Percentiles rank a stretch among this genome's conserved stretches.
Conservation (phyloP, 1,140 invertebrate species). For the Epicauta chinensis region DNA sequence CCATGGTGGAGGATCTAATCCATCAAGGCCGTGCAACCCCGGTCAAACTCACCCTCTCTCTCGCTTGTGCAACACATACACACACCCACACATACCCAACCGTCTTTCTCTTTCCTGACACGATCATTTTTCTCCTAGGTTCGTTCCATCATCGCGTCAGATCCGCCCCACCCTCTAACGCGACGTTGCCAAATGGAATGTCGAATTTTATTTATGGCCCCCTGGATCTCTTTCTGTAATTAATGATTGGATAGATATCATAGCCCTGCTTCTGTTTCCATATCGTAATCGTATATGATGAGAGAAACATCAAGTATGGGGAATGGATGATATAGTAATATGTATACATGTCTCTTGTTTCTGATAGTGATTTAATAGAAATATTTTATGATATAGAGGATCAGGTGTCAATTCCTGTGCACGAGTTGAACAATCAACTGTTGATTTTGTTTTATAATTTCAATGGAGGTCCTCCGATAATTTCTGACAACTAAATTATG, state of each 20-base stretch:
- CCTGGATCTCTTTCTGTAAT: conserved; percentile 43
- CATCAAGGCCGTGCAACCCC: conserved; percentile 41
- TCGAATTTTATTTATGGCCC: conserved; percentile 46
- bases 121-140: conserved; percentile 45
- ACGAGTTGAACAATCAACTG: no score
- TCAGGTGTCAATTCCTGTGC: no score
- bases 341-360: no score
- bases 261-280: conserved; percentile 30
- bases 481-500: no score
- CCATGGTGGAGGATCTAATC: conserved; percentile 33
- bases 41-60: conserved; percentile 30
- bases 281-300: conserved; percentile 28
- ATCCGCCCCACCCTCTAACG: conserved; percentile 37
- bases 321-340: no score
- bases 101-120: conserved; percentile 35
- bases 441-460: no score
- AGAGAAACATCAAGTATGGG: not conserved
- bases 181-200: conserved; percentile 45
- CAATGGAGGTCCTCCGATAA: no score
- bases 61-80: no score
- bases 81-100: conserved; percentile 19
- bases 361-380: no score
- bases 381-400: no score
- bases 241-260: conserved; percentile 41
- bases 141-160: conserved; percentile 46